Conservation (phyloP, 2,797 vertebrate genomes). For the Syncerus caffer region DNA sequence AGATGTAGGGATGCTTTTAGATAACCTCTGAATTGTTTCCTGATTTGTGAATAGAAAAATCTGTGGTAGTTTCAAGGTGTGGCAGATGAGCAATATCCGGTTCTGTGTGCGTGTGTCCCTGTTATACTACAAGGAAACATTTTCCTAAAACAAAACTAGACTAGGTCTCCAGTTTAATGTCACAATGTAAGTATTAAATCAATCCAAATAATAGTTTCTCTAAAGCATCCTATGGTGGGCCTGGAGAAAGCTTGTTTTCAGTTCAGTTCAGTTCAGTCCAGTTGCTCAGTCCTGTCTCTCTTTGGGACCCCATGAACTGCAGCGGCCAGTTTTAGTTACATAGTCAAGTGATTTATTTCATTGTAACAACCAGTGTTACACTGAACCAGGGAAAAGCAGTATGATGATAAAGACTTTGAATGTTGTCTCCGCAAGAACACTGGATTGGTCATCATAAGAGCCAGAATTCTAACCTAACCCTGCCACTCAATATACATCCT, state of each 20-base stretch:
- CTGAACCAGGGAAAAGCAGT: neutral
- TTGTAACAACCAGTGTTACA: neutral
- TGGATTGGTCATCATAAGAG: neutral
- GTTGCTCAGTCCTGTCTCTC: neutral
- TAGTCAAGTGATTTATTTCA: neutral
- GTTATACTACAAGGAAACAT: neutral
- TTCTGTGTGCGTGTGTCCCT: neutral
- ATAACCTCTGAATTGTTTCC: neutral
- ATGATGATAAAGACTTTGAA: neutral
- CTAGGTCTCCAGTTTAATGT: neutral
- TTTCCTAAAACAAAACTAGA: neutral
- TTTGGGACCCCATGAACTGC: neutral
- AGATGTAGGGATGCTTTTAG: neutral
- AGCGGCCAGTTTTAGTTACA: neutral
- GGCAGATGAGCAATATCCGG: neutral
- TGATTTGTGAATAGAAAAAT: neutral
- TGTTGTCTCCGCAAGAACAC: neutral
- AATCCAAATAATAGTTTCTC: neutral
- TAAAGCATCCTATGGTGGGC: neutral
- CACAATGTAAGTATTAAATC: neutral
- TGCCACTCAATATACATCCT: neutral
- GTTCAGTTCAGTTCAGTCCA: neutral
- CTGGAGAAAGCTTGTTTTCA: neutral
- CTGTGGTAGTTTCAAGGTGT: neutral
- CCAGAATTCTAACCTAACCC: neutral